phyloP scores from a whole-genome alignment of 2,888 invertebrate species.

The Lasioglossum calceatum region DNA sequence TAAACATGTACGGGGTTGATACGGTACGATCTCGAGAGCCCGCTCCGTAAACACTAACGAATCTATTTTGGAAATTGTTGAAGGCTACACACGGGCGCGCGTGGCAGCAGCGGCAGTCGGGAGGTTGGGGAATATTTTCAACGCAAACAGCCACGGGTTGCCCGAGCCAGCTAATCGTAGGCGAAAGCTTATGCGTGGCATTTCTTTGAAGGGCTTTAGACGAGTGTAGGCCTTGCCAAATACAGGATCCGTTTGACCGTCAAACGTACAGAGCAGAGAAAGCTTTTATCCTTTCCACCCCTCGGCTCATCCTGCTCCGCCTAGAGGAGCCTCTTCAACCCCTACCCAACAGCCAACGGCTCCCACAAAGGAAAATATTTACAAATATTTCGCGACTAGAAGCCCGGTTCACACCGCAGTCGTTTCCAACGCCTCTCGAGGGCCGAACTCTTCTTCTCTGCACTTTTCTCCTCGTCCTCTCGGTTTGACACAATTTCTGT shows the following conservation, averaged over 20 bases:
- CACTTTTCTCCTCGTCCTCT: conserved; percentile 11
- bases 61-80: conserved; percentile 64
- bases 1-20: conserved; percentile 41
- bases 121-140: conserved; percentile 70
- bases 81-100: conserved; percentile 36
- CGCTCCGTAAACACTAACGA: conserved; percentile 57
- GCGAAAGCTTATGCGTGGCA: conserved; percentile 74
- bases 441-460: conserved; percentile 17
- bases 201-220: conserved; percentile 79
- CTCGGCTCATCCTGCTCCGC: conserved; percentile 74
- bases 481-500: neutral
- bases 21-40: conserved; percentile 33
- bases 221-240: conserved; percentile 76
- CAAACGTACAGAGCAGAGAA: conserved; percentile 76
- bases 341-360: conserved; percentile 42
- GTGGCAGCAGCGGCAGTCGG: neutral
- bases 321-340: conserved; percentile 70
- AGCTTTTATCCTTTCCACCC: conserved; percentile 79
- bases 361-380: conserved; percentile 74
- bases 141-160: conserved; percentile 71
- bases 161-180: conserved; percentile 77
- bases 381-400: conserved; percentile 76
- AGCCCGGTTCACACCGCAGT: conserved; percentile 61
- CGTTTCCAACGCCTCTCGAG: conserved; percentile 59
- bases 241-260: conserved; percentile 80